Evolutionary conservation across 2,888 invertebrate species (phyloP).

Genomic region (Cabera pusaria): DNA sequence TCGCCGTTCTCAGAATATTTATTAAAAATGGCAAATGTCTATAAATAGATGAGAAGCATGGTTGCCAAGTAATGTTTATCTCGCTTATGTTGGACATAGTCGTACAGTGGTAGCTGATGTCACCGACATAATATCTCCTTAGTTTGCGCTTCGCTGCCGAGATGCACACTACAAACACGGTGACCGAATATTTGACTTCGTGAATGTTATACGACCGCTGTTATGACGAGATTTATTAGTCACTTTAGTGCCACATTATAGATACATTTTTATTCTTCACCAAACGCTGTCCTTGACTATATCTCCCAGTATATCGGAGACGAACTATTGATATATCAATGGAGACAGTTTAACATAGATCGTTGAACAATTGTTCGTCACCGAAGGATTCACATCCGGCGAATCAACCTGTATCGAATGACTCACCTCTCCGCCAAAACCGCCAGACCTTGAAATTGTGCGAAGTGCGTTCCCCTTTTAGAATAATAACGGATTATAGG

Average conservation of each 20-base stretch:
- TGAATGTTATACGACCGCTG: conserved; percentile 16
- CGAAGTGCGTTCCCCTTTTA: conserved; percentile 21
- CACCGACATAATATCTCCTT: conserved; percentile 33
- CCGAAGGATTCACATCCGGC: conserved; percentile 8
- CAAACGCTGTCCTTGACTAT: too few relatives aligned
- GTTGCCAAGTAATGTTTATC: conserved; percentile 22
- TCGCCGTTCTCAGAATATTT: conserved; percentile 15
- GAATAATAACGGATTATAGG: conserved; percentile 18
- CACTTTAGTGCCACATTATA: conserved; percentile 10
- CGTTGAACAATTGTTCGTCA: conserved; percentile 10
- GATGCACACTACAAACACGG: conserved; percentile 30
- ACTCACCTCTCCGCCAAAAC: conserved; percentile 16
- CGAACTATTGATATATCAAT: too few relatives aligned
- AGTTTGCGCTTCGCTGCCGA: conserved; percentile 22
- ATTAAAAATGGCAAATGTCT: conserved; percentile 18
- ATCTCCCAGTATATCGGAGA: too few relatives aligned
- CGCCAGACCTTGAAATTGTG: conserved; percentile 25
- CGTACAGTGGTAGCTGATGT: conserved; percentile 36
- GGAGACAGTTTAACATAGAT: too few relatives aligned
- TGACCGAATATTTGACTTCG: conserved; percentile 25
- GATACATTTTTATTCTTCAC: conserved; percentile 5
- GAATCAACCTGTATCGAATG: conserved; percentile 16
- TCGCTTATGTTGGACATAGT: conserved; percentile 17
- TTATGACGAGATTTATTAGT: conserved; percentile 25
- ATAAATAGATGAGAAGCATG: conserved; percentile 22